Evolutionary conservation across 2,888 invertebrate species (phyloP), one percentile per base, ranked within the genome.

Genomic region (Mechanitis messenoides): DNA sequence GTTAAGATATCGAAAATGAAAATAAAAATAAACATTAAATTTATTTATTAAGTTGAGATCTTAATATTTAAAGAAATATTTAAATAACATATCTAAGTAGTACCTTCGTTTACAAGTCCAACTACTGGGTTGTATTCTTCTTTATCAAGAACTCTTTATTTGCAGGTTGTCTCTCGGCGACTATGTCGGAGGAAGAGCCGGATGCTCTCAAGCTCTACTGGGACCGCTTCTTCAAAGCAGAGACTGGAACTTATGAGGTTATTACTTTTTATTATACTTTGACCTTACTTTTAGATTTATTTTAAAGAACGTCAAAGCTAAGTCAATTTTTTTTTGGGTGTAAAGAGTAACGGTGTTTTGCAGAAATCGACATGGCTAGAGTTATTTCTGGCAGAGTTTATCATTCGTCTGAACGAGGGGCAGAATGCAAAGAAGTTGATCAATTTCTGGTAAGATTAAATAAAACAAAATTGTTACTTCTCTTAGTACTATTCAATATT

Each of bases 341-440:
- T 54, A 35, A n/a, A 53, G 33, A 33, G 12, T 55, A 12, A 31
- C n/a, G 6, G 0, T 7, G 5, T 12, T 33, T 33, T 60, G 31
- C 85, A 93, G 93, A 93, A 92, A 91, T 92, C 92, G 58, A 91
- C 91, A 62, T 93, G 93, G 93, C 83, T 93, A 69, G 93, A 93
- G 75, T 78, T 93, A 69, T 93, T 93, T 77, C 81, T 93, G 66
- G 92, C 92, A 35, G 92, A 93, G 77, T 90, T 93, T 67, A 81
- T 93, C 55, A 85, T 91, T 47, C 91, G 92, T 61, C 77, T 92
- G 65, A 91, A 92, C 69, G 91, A 92, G 65, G 92, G 92, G 56
- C 90, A 85, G 58, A 85, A 91, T 70, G 84, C 91, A 7, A 91
- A 91, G 72, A 91, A 92, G 66, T 81, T 91, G 63, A 87, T 92